These are phyloP conservation scores for Neotragus pygmaeus DNA, from an alignment of 2,113 vertebrate species.

Conservation along the genomic window DNA sequence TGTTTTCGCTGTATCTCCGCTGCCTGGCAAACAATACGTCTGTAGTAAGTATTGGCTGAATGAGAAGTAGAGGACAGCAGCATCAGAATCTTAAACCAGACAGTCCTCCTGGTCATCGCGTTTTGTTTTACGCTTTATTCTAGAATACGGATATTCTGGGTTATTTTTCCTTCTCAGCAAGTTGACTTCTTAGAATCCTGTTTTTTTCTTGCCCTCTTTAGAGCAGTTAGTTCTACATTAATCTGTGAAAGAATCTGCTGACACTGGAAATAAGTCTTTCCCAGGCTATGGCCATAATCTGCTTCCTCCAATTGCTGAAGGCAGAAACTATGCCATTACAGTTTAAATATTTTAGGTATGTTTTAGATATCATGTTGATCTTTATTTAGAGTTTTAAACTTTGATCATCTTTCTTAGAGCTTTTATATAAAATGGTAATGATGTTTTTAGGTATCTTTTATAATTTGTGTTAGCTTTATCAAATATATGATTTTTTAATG, in stretches of 20 bases:
- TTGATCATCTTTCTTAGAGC: not conserved
- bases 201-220: not conserved
- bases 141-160: not conserved
- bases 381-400: constrained; percentile 19
- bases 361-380: not conserved
- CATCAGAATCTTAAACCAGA: not conserved
- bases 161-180: constrained; percentile 24
- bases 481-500: not conserved
- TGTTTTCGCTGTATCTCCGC: not conserved
- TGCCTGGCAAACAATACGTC: not conserved
- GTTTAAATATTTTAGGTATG: constrained; percentile 7
- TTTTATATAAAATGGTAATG: not conserved
- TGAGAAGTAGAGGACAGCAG: not conserved
- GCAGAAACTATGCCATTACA: constrained; percentile 12
- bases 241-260: constrained; percentile 47
- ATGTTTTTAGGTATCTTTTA: not conserved
- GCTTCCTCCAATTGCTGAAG: constrained; percentile 19
- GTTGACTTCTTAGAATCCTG: not conserved
- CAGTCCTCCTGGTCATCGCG: not conserved
- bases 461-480: not conserved
- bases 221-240: not conserved
- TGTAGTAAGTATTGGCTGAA: not conserved
- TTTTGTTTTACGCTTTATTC: constrained; percentile 10
- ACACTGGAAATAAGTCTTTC: constrained; percentile 22
- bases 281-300: not conserved